Evolutionary conservation across 2,113 vertebrate species (phyloP).

Genomic region (Eidolon helvum): DNA sequence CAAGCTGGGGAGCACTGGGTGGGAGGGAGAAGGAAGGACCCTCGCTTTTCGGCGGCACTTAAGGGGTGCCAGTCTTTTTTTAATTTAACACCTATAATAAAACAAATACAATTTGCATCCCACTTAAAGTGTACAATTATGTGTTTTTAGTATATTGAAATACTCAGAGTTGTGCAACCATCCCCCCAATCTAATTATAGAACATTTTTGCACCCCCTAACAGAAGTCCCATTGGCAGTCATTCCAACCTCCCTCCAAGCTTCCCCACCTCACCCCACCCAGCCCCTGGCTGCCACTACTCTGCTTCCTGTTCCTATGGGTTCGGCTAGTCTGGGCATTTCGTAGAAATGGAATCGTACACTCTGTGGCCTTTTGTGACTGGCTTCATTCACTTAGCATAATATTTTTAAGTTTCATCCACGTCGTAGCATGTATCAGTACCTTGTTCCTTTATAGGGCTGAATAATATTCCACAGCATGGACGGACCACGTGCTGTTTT

Average conservation of each 20-base stretch:
- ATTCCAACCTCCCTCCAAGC: rapidly evolving
- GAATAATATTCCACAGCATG: not conserved
- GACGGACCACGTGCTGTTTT: not conserved
- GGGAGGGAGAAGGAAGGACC: not conserved
- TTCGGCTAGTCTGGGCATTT: not conserved
- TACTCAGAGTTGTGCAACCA: not conserved
- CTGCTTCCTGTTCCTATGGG: not conserved
- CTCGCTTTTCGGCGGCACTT: not conserved
- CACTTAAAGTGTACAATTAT: not conserved
- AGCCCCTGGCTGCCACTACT: not conserved
- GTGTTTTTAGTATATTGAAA: not conserved
- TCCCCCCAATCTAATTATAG: not conserved
- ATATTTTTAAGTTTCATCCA: not conserved
- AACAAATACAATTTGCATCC: not conserved
- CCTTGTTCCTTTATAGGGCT: not conserved
- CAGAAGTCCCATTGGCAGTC: not conserved
- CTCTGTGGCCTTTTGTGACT: not conserved
- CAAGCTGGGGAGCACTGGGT: not conserved
- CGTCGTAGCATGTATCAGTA: rapidly evolving
- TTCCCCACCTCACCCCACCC: not conserved
- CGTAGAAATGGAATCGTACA: not conserved
- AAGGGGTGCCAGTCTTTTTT: not conserved
- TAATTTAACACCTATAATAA: not conserved
- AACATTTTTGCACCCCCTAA: not conserved
- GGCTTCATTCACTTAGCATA: not conserved